Evolutionary conservation across 2,113 vertebrate species (phyloP), one percentile per base, ranked within the genome.

Genomic region (Piaya cayana): DNA sequence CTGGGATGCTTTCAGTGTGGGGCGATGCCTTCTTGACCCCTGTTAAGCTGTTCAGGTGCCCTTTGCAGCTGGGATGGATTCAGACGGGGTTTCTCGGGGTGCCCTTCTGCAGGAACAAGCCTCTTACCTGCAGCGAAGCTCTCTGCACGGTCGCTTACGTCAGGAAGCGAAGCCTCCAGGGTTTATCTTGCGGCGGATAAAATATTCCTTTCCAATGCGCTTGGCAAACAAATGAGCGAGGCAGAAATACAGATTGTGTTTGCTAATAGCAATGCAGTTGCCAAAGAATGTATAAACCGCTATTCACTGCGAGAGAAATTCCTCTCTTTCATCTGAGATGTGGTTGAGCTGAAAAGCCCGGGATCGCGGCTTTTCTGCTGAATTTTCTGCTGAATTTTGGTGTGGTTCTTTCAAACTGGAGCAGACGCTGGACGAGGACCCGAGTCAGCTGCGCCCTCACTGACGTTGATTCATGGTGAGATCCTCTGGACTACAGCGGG

Each of bases 111-210:
- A 3, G 88, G 80, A 59, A 1, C 32, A 32, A 50, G 18, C n/a
- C 39, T 9, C 11, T 6, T 23, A 16, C 59, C 80, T 50, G 55
- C 64, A 58, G 89, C 1, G 1, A 4, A 6, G 9, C 55, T 3
- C 1, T 0, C 45, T 22, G 25, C 55, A 6, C 1, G 1, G 49
- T 13, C 3, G 3, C 59, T 49, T 0, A 8, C 1, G 1, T 36
- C 64, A 5, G 34, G 39, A 12, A 18, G 47, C 22, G 6, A 15
- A 59, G 76, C 70, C 82, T 65, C 15, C 1, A 7, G 95, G 11
- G 45, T 91, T 87, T 91, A 68, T 93, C 88, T 93, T 29, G 27
- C 7, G 5, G 65, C 2, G 5, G 62, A 19, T 59, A 4, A 93
- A 91, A 87, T 15, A 15, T 34, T 71, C 56, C 70, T 55, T 58